Evolutionary conservation across 2,888 invertebrate species (phyloP).

Genomic region (Argyresthia goedartella): DNA sequence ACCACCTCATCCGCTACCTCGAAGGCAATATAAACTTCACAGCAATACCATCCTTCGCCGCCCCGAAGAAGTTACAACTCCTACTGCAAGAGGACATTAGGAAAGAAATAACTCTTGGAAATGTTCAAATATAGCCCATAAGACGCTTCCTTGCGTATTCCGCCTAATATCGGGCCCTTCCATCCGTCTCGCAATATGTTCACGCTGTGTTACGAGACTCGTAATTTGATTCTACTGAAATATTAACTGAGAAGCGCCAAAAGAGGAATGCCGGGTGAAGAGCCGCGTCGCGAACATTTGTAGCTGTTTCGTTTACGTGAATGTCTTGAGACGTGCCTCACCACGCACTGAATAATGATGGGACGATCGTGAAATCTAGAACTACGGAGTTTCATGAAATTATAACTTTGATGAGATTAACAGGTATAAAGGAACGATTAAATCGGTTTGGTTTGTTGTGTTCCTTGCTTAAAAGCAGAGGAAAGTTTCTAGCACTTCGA

Average conservation of each 20-base stretch:
- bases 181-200: constrained; percentile 49
- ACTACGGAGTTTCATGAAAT: neutral
- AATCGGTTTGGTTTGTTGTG: too few relatives aligned
- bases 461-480: too few relatives aligned
- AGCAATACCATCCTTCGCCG: neutral
- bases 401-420: constrained; percentile 5
- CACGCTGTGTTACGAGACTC: constrained; percentile 38
- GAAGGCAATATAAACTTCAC: neutral
- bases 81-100: constrained; percentile 29
- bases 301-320: constrained; percentile 9
- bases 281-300: constrained; percentile 22
- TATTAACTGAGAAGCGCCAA: constrained; percentile 46
- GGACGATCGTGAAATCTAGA: neutral
- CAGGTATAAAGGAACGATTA: too few relatives aligned
- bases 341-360: neutral
- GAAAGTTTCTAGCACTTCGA: too few relatives aligned
- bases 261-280: constrained; percentile 26
- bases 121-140: constrained; percentile 44
- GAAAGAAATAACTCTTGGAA: constrained; percentile 42
- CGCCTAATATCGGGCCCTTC: constrained; percentile 32
- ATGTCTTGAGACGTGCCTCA: neutral
- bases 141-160: constrained; percentile 40
- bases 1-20: too few relatives aligned
- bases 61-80: too few relatives aligned
- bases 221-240: constrained; percentile 62